Percentiles rank a stretch among this genome's conserved stretches.
phyloP scores from a whole-genome alignment of 1,140 invertebrate species.

The Lamellibrachia luymesi region DNA sequence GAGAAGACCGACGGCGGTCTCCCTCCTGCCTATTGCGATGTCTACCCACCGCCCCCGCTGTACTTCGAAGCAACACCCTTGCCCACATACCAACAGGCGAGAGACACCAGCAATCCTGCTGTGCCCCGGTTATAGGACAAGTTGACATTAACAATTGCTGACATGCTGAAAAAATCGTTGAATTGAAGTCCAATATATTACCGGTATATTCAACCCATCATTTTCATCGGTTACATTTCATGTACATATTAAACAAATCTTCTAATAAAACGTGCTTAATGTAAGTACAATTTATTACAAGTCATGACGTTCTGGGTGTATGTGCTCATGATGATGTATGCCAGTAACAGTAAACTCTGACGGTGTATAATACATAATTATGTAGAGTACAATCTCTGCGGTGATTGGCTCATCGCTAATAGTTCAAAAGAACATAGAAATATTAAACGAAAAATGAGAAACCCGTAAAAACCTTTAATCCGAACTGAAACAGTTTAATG shows the following conservation, averaged over 20 bases:
- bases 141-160: background rate
- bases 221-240: no score
- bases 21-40: background rate
- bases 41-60: background rate
- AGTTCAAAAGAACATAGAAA: background rate
- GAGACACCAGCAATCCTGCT: background rate
- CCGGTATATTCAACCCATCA: no score
- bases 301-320: background rate
- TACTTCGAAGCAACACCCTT: background rate
- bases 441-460: background rate
- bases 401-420: no score
- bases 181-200: no score
- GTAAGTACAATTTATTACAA: background rate
- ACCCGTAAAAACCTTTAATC: background rate
- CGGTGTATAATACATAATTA: no score
- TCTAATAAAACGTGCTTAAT: no score
- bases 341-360: background rate
- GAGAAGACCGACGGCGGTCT: background rate
- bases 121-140: background rate
- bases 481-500: background rate
- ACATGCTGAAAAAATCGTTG: no score
- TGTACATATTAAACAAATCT: no score
- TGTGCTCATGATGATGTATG: background rate
- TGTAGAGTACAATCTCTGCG: no score
- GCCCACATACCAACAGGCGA: background rate